Conservation (phyloP, 2,797 vertebrate genomes). For the Dendrocincla fuliginosa region DNA sequence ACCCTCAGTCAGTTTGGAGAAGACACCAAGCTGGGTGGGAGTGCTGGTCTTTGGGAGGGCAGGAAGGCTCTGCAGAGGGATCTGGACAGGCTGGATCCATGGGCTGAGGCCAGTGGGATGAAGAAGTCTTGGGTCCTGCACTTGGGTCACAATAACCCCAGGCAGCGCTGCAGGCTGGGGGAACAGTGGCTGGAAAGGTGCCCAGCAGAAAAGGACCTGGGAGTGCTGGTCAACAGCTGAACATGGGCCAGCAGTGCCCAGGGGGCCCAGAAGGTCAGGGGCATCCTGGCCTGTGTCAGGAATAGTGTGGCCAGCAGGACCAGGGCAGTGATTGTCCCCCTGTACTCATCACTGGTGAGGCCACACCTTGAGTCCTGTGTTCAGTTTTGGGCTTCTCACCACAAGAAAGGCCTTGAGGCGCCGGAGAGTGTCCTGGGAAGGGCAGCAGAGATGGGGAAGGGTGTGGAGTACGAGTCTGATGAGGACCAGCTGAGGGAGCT, state of each 20-base stretch:
- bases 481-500: background rate
- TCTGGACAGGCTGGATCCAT: fast-evolving
- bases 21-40: background rate
- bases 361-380: background rate
- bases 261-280: too few relatives aligned
- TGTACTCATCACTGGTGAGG: too few relatives aligned
- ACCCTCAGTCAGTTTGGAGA: background rate
- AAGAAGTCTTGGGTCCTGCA: background rate
- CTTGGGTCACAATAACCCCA: background rate
- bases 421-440: background rate
- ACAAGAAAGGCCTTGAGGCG: fast-evolving
- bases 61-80: background rate
- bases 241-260: fast-evolving
- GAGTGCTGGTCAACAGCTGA: fast-evolving
- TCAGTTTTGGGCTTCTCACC: fast-evolving
- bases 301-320: background rate
- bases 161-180: background rate
- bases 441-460: fast-evolving
- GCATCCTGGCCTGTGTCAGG: fast-evolving
- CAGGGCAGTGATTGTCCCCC: fast-evolving
- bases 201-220: background rate
- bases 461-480: background rate
- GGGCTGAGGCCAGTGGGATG: too few relatives aligned
- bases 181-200: background rate
- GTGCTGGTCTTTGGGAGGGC: background rate